Evolutionary conservation across 2,888 invertebrate species (phyloP).

Genomic region (Diarsia dahlii): DNA sequence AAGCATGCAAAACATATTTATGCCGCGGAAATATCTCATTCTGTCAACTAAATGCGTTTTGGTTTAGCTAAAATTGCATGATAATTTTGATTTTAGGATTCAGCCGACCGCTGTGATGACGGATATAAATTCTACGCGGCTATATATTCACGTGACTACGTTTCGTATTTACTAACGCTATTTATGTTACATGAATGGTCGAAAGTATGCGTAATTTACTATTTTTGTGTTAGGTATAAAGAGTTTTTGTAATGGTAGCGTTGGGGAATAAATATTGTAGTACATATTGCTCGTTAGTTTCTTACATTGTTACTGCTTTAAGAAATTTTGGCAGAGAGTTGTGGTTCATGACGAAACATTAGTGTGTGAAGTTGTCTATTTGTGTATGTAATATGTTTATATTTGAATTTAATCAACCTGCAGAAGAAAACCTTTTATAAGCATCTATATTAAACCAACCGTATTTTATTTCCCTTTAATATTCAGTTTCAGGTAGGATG

Average conservation of each 20-base stretch:
- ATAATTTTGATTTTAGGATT: constrained; percentile 87
- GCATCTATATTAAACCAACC: no score
- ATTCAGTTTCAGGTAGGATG: no score
- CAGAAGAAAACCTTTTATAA: not conserved
- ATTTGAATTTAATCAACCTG: not conserved
- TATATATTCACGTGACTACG: constrained; percentile 56
- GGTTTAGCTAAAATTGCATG: constrained; percentile 87
- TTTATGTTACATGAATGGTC: constrained; percentile 63
- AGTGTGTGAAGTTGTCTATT: not conserved
- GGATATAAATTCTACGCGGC: constrained; percentile 69
- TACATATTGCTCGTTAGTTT: constrained; percentile 33
- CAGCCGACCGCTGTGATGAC: constrained; percentile 77
- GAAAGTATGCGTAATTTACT: constrained; percentile 59
- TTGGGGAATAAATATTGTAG: constrained; percentile 34
- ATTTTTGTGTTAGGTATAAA: constrained; percentile 52
- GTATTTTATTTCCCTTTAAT: not conserved
- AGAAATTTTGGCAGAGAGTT: constrained; percentile 31
- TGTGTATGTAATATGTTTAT: not conserved
- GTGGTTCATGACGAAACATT: constrained; percentile 16
- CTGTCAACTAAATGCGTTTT: constrained; percentile 87
- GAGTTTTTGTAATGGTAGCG: constrained; percentile 44
- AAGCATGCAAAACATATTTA: constrained; percentile 79
- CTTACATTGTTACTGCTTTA: constrained; percentile 26
- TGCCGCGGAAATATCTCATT: constrained; percentile 81
- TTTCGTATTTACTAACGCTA: constrained; percentile 44